A percentile compares a stretch with the other conserved stretches of the same genome.
Evolutionary conservation across 2,888 invertebrate genomes (phyloP).

Genomic region (Drosophila helvetica): DNA sequence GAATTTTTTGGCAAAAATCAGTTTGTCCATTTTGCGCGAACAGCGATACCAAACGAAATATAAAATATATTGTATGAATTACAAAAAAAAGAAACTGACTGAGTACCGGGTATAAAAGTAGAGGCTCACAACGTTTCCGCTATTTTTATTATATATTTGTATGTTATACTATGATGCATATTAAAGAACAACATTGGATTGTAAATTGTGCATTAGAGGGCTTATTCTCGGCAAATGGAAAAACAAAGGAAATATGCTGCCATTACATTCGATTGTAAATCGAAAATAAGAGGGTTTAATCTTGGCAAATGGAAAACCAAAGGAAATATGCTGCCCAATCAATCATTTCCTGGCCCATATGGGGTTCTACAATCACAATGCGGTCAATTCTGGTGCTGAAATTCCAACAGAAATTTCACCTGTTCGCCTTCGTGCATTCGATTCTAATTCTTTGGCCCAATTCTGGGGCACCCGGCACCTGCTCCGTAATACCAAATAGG

Average conservation of each 20-base stretch:
- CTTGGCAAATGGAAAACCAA: constrained; percentile 13
- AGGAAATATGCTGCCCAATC: background rate
- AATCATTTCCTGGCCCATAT: constrained; percentile 12
- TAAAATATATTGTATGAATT: too few relatives aligned
- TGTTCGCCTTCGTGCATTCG: constrained; percentile 44
- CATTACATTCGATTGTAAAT: background rate
- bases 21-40: too few relatives aligned
- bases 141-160: constrained; percentile 56
- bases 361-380: constrained; percentile 49
- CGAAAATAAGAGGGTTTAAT: background rate
- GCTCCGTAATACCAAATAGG: constrained; percentile 72
- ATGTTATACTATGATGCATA: constrained; percentile 47
- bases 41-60: too few relatives aligned
- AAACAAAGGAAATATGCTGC: background rate
- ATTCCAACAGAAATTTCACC: constrained; percentile 67
- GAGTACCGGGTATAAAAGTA: too few relatives aligned
- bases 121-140: too few relatives aligned
- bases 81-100: too few relatives aligned
- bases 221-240: constrained; percentile 1
- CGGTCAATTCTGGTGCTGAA: constrained; percentile 64
- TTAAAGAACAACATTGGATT: constrained; percentile 38
- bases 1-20: too few relatives aligned
- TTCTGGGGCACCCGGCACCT: constrained; percentile 51
- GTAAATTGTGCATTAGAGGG: background rate
- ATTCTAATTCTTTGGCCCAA: constrained; percentile 71